Evolutionary conservation across 2,113 vertebrate species (phyloP), one percentile per base, ranked within the genome.

Genomic region (Labeo rohita): DNA sequence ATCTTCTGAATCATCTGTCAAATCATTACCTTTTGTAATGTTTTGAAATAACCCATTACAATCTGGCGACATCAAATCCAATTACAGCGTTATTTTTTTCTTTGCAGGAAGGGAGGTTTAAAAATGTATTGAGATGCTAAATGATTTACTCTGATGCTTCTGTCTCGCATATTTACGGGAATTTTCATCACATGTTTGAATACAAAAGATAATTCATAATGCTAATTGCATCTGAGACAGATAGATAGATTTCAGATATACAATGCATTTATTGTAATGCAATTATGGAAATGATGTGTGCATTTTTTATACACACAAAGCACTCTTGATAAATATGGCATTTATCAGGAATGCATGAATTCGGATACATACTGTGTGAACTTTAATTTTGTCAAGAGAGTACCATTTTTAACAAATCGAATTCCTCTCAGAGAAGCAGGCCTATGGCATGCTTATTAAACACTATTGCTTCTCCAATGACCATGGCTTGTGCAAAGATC

Each of bases 51-150:
- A 16, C 11, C 39, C 13, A 23, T 49, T 65, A 59, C 92, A 92
- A 91, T 94, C 90, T 92, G 89, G 85, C 89, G 89, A 91, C 88
- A 92, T 93, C 90, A 89, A 91, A 94, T 91, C 91, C 91, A 92
- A 91, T 93, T 92, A 93, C 82, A 84, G 89, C 28, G 88, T 92
- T 63, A 34, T 39, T 93, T 92, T 92, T 92, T 88, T 90, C 83
- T 93, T 86, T 90, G 91, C 88, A 79, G 87, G 90, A 92, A 87
- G 87, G 83, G 87, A 83, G 36, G 89, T 94, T 94, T 92, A 92
- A 94, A 93, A 91, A 93, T 91, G 91, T 76, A 94, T 93, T 92
- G 88, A 91, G 91, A 90, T 85, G 18, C 84, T 70, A 75, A 90
- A 88, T 90, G 88, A 93, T 91, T 93, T 88, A 91, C 90, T 89